Evolutionary conservation across 2,797 vertebrate genomes (phyloP).

Genomic region (Holocentrus rufus): DNA sequence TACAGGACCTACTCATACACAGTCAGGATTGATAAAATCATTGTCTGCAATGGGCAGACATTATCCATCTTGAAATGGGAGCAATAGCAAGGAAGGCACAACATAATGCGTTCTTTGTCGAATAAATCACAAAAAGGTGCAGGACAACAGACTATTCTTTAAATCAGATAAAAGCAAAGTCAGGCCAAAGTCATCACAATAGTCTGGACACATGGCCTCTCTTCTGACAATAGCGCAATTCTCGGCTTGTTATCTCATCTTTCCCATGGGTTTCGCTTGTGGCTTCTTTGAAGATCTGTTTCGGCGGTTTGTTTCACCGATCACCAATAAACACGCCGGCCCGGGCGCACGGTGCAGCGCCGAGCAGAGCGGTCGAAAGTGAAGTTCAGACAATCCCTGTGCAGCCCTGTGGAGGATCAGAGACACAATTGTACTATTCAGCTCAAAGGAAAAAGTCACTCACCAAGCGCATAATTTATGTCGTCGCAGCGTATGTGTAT

Average conservation of each 20-base stretch:
- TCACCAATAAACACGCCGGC: slow-evolving; percentile 48
- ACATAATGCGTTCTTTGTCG: not conserved
- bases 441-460: slow-evolving; percentile 29
- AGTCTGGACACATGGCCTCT: not conserved
- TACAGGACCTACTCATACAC: not conserved
- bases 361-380: slow-evolving; percentile 36
- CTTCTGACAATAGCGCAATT: slow-evolving; percentile 30
- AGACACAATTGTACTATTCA: slow-evolving; percentile 35
- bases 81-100: not conserved
- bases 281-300: slow-evolving; percentile 61
- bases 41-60: not conserved
- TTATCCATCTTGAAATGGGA: not conserved
- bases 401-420: slow-evolving; percentile 40
- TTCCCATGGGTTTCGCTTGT: slow-evolving; percentile 48
- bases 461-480: slow-evolving; percentile 42
- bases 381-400: slow-evolving; percentile 46
- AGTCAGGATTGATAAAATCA: not conserved
- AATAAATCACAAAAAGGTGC: not conserved
- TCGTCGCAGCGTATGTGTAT: slow-evolving; percentile 18
- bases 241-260: slow-evolving; percentile 30
- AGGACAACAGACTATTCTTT: not conserved
- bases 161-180: slow-evolving; percentile 25
- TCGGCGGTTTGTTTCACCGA: slow-evolving; percentile 59
- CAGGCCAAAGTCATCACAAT: not conserved
- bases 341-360: slow-evolving; percentile 14